phyloP scores from a whole-genome alignment of 1,140 invertebrate species.

The Aphelenchoides avenae region DNA sequence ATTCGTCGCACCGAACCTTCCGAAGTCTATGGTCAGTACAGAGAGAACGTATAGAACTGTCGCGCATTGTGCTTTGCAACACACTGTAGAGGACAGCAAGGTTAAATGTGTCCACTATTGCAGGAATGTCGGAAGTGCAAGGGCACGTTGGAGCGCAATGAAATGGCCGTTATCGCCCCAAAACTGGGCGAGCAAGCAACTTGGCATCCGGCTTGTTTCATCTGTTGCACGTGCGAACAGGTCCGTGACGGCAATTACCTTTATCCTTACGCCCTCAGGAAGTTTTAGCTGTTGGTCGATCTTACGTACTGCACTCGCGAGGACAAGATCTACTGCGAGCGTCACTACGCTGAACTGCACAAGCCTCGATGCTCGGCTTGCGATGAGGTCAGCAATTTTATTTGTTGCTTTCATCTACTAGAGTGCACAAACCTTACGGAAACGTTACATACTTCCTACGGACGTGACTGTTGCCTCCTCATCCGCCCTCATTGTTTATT shows the following conservation, averaged over 20 bases:
- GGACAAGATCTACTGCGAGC: slow-evolving; percentile 78
- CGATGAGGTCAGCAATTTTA: slow-evolving; percentile 77
- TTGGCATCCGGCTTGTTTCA: slow-evolving; percentile 84
- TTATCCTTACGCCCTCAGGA: slow-evolving; percentile 6
- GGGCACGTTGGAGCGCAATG: slow-evolving; percentile 66
- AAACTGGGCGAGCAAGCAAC: slow-evolving; percentile 68
- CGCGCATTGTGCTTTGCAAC: neutral
- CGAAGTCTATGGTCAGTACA: slow-evolving; percentile 53
- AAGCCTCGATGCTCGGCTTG: slow-evolving; percentile 86
- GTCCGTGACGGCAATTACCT: slow-evolving; percentile 12
- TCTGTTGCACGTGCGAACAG: slow-evolving; percentile 72
- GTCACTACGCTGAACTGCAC: slow-evolving; percentile 85
- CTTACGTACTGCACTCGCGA: slow-evolving; percentile 84
- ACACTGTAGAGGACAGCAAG: slow-evolving; percentile 61
- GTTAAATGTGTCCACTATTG: slow-evolving; percentile 5
- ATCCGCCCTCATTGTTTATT: too few species aligned
- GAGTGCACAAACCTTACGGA: too few species aligned
- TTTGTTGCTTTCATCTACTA: too few species aligned
- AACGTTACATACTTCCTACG: too few species aligned
- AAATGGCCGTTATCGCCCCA: slow-evolving; percentile 70
- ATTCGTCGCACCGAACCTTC: slow-evolving; percentile 62
- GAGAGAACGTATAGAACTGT: neutral
- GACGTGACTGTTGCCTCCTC: too few species aligned
- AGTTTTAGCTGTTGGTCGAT: slow-evolving; percentile 75
- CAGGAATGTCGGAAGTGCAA: slow-evolving; percentile 69